phyloP scores from a whole-genome alignment of 2,113 vertebrate genomes.

The Himantopus leucocephalus region DNA sequence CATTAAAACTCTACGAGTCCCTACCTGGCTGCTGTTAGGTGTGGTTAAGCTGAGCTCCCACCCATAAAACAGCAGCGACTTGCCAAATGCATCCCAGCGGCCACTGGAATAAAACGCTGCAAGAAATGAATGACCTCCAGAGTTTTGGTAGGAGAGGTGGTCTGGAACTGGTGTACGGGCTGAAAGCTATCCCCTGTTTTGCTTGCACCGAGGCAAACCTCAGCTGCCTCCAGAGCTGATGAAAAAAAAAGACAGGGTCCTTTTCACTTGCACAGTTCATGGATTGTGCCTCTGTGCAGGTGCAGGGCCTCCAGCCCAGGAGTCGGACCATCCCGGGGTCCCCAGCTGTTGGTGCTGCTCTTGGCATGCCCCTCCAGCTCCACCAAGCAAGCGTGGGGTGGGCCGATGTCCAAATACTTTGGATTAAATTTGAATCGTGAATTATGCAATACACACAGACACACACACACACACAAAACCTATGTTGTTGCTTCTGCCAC shows the following conservation, averaged over 20 bases:
- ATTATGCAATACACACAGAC: not conserved
- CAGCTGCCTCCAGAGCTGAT: not conserved
- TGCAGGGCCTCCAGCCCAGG: not conserved
- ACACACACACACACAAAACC: not conserved
- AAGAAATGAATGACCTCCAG: not conserved
- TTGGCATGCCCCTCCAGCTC: not conserved
- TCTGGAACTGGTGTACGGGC: not conserved
- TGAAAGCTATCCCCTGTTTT: not conserved
- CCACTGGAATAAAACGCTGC: not conserved
- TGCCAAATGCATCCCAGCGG: not conserved
- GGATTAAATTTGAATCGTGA: not conserved
- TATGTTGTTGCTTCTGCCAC: not conserved
- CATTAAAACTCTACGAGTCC: not conserved
- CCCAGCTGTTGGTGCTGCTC: slow-evolving; percentile 1
- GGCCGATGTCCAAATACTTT: not conserved
- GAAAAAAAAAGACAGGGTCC: not conserved
- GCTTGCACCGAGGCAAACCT: not conserved
- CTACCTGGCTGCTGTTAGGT: not conserved
- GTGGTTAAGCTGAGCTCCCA: not conserved
- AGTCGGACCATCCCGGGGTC: not conserved
- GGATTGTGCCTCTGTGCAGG: not conserved
- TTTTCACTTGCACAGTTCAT: not conserved
- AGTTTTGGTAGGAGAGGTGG: not conserved
- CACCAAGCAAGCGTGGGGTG: not conserved
- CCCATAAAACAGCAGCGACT: not conserved